A percentile compares a stretch with the other conserved stretches of the same genome.
Evolutionary conservation across 2,888 invertebrate species (phyloP).

Genomic region (Andrena bucephala): DNA sequence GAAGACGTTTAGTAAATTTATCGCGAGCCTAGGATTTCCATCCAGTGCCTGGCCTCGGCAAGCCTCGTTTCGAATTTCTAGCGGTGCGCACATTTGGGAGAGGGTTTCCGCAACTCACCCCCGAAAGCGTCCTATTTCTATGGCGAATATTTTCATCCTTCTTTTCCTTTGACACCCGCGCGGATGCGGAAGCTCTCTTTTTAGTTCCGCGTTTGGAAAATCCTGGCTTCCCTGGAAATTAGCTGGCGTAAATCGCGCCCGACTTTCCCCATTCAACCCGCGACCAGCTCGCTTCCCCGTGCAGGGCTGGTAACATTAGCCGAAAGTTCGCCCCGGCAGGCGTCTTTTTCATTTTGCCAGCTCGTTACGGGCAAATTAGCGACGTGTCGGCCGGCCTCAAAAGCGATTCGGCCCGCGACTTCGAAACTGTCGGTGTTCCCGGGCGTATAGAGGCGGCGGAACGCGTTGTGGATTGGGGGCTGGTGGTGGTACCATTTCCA

Average conservation of each 20-base stretch:
- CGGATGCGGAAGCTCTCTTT: background rate
- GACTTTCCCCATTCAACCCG: background rate
- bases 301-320: conserved; percentile 49
- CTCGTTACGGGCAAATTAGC: conserved; percentile 66
- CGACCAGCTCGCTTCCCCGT: background rate
- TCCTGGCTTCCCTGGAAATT: conserved; percentile 29
- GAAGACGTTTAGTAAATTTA: conserved; percentile 21
- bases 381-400: conserved; percentile 46
- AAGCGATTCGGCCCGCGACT: conserved; percentile 34
- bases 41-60: conserved; percentile 3
- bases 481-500: background rate
- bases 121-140: background rate
- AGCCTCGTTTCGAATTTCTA: background rate
- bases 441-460: background rate
- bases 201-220: conserved; percentile 1
- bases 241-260: conserved; percentile 28
- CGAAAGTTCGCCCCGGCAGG: conserved; percentile 39
- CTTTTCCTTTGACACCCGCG: background rate
- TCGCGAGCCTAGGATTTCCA: background rate
- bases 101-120: background rate
- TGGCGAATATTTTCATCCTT: background rate
- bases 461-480: background rate
- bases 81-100: background rate
- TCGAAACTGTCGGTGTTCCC: conserved; percentile 6
- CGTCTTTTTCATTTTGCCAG: conserved; percentile 58